Base-by-base conservation (phyloP, 2,888 invertebrate genomes). In the Cantharis flavilabris region DNA sequence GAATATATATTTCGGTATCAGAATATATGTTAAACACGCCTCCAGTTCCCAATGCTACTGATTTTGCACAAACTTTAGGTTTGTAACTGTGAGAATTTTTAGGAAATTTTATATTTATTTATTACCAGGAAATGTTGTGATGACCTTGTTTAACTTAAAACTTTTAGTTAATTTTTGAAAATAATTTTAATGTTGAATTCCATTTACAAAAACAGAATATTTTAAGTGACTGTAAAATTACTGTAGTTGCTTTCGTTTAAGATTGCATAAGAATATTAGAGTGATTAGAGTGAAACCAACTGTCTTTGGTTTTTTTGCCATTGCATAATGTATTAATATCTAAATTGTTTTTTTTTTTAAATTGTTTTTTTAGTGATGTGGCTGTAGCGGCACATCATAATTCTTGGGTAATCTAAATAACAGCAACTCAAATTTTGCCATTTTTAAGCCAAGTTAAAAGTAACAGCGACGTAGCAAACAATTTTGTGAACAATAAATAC, bases 1-100 rank as follows among this genome's bases (percentile, higher is more conserved):
- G 94, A 23, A 86, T 94, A 30, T 97, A 97, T 86, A 97, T 97
- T 83, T 91, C 95, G 1, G 92, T 94, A 9, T 96, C 97, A 0
- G 97, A 97, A 87, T 97, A 97, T 86, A 94, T 95, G 85, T 89
- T 89, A 86, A 86, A 85, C 76, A 80, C 85, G 28, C 83, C 84
- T 63, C 84, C 85, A 23, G 30, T 33, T 33, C 85, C 86, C 33
- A 85, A 85, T 79, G 82, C 83, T 11, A 85, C 86, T 5, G 76
- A 86, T 72, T 81, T 85, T 63, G 70, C 28, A n/a, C 16, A 77
- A 71, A 77, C 33, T 71, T 16, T 77, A 77, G 64, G 64, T 62
- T 72, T 76, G 28, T 49, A 63, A 69, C 26, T 71, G 33, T 65
- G 67, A 65, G 64, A 28, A 18, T 20, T 73, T 62, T 28, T 33